Conservation (phyloP, 2,888 invertebrate genomes). For the Apomyelois bistriatella region DNA sequence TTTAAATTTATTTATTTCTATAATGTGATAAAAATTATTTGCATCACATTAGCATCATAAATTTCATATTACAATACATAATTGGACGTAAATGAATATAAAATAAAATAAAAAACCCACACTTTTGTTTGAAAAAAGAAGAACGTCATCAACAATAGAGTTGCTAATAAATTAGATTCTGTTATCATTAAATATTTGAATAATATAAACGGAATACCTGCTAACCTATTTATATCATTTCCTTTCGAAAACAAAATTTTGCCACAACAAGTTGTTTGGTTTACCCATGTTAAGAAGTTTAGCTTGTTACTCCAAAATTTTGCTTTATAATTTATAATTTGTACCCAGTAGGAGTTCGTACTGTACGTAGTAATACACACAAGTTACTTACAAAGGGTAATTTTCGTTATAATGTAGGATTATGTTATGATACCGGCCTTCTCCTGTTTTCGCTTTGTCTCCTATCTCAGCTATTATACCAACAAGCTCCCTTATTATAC, state of each 20-base stretch:
- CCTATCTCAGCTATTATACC: constrained; percentile 37
- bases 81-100: too few relatives aligned
- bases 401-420: constrained; percentile 44
- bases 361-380: constrained; percentile 20
- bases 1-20: too few relatives aligned
- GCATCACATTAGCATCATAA: too few relatives aligned
- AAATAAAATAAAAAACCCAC: too few relatives aligned
- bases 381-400: constrained; percentile 39
- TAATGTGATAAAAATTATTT: too few relatives aligned
- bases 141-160: too few relatives aligned
- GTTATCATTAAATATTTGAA: too few relatives aligned
- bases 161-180: too few relatives aligned
- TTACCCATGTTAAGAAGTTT: constrained; percentile 9
- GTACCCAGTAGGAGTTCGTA: constrained; percentile 27
- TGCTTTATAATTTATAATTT: constrained; percentile 35
- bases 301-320: constrained; percentile 10
- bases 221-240: background rate
- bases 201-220: too few relatives aligned
- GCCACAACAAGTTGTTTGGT: background rate
- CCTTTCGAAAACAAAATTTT: background rate
- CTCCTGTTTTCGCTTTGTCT: constrained; percentile 37
- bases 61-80: too few relatives aligned
- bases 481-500: constrained; percentile 53
- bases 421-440: constrained; percentile 33
- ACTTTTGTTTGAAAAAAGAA: too few relatives aligned